Base-by-base conservation (phyloP, 2,888 invertebrate genomes). In the Oscheius sp. region DNA sequence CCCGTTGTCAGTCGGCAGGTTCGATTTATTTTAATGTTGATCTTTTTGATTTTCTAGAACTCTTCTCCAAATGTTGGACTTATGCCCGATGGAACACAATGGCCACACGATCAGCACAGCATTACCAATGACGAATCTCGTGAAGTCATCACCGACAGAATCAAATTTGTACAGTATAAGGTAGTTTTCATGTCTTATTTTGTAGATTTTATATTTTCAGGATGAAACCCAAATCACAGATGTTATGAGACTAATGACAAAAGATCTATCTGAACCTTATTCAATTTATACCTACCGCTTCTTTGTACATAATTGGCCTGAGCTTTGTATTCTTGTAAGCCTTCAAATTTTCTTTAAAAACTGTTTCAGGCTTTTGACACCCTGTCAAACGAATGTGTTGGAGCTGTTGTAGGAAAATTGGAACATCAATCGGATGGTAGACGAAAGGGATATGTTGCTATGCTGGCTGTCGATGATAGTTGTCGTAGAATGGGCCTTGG, bases 261-360 rank as follows among this genome's bases (percentile, higher is more conserved):
- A 95, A 88, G 98, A 98, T 90, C 90, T 98, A 82, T 96, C 96
- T 71, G 98, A 98, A 90, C 98, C 98, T 41, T 98, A 98, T 89
- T 97, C 97, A 78, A 97, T 98, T 89, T 99, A 98, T 89, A 99
- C 98, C 32, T 98, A 98, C 90, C 92, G 98, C 89, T 99, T 97
- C 90, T 98, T 98, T 90, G 96, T 98, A 87, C 95, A 98, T 88
- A 97, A 97, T 88, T 99, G 98, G 98, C 97, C 97, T 87, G 94
- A 96, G 89, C 90, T 98, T 80, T 98, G 97, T 89, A 95, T 95
- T 89, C 89, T 98, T 90, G 92, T 92, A 88, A 41, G 41, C 14
- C 20, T 41, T 3, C 36, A 36, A 9, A 8, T 36, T 36, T 36
- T 36, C 14, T 14, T 36, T 14, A 36, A 36, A 9, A 36, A 36